A percentile compares a stretch with the other conserved stretches of the same genome.
phyloP scores from a whole-genome alignment of 2,888 invertebrate genomes.

The Mythimna lalbum region DNA sequence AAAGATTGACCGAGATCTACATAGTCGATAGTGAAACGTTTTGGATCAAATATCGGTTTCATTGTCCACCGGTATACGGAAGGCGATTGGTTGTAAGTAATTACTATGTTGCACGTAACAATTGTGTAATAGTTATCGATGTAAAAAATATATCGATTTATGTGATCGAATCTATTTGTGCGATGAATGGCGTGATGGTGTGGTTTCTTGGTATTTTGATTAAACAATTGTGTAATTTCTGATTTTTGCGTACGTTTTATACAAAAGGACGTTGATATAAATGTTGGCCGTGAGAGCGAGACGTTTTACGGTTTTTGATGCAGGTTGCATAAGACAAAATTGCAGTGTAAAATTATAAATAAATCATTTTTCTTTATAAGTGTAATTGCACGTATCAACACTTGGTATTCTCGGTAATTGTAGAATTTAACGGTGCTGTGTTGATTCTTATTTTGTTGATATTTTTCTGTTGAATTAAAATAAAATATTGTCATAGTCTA shows the following conservation, averaged over 20 bases:
- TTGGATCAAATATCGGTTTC: slow-evolving; percentile 84
- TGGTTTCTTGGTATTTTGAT: slow-evolving; percentile 65
- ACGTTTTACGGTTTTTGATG: slow-evolving; percentile 42
- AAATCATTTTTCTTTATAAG: slow-evolving; percentile 46
- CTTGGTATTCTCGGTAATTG: slow-evolving; percentile 11
- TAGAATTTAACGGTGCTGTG: slow-evolving; percentile 6
- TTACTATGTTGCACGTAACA: slow-evolving; percentile 85
- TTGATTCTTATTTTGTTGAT: neutral
- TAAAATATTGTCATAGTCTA: no score
- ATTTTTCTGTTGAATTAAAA: neutral
- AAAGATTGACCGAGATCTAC: slow-evolving; percentile 85
- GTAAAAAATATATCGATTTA: slow-evolving; percentile 74
- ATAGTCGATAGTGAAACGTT: slow-evolving; percentile 78
- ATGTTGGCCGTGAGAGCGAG: slow-evolving; percentile 52
- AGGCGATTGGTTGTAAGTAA: slow-evolving; percentile 81
- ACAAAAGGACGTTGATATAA: slow-evolving; percentile 50
- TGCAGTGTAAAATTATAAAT: slow-evolving; percentile 43
- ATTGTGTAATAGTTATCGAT: slow-evolving; percentile 82
- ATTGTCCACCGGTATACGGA: slow-evolving; percentile 86
- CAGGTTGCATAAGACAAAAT: slow-evolving; percentile 49
- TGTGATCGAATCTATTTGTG: slow-evolving; percentile 66
- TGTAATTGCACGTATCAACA: slow-evolving; percentile 29
- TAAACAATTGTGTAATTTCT: slow-evolving; percentile 57
- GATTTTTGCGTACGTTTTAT: slow-evolving; percentile 41
- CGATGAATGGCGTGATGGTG: slow-evolving; percentile 62